Evolutionary conservation across 2,113 vertebrate genomes (phyloP), one percentile per base, ranked within the genome.

Genomic region (Vanacampus margaritifer): DNA sequence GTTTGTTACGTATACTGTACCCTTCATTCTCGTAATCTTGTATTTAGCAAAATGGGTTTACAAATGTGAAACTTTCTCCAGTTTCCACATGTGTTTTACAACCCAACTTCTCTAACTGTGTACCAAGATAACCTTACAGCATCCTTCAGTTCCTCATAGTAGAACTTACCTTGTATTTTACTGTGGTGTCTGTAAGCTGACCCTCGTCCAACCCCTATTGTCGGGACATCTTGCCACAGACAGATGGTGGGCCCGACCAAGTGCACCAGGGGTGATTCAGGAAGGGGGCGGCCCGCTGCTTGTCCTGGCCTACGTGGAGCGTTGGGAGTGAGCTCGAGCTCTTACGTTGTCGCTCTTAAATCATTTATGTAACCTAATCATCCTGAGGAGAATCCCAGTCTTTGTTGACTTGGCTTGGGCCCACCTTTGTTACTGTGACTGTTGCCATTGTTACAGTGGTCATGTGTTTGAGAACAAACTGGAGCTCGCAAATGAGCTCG

Each of bases 311-410:
- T 26, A 35, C 43, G 62, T 67, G 51, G 24, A 72, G 56, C 65
- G 54, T 19, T 65, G 59, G 64, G 69, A 76, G 62, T 73, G 67
- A 66, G 66, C 74, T 72, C 41, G 68, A 69, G 68, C 75, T 75
- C 74, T 72, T 48, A 67, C 69, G 66, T 79, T 72, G 64, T 69
- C 68, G 32, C 50, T 64, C 61, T 76, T 32, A 32, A 79, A 82
- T 87, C 79, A 82, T 76, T 83, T 85, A 78, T 83, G 81, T 86
- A 90, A 88, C 83, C 81, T 70, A 83, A 89, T 80, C 81, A 80
- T 75, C 76, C 75, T 46, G 74, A 80, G 79, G 83, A 88, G 81
- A 87, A 82, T 76, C 80, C 73, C 73, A 36, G 71, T 71, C 84
- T 84, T 86, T 89, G 84, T 88, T 83, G 73, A 79, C 64, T 76